phyloP scores from a whole-genome alignment of 2,797 vertebrate species.

The Oophaga sylvatica region DNA sequence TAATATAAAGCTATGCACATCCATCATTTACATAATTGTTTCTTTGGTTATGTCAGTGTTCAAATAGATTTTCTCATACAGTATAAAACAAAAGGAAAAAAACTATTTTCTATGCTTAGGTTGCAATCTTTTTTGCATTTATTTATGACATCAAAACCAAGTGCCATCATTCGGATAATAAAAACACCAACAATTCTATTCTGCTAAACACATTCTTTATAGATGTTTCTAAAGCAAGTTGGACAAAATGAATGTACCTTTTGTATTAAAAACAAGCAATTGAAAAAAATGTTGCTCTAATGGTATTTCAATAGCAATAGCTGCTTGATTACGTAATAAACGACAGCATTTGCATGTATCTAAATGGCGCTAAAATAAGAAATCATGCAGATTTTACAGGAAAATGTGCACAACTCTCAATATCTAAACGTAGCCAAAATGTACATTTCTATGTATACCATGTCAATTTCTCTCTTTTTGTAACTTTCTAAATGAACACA shows the following conservation, averaged over 20 bases:
- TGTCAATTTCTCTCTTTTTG: conserved; percentile 23
- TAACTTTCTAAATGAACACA: conserved; percentile 38
- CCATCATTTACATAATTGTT: background rate
- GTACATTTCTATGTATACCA: background rate
- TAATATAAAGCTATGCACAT: background rate
- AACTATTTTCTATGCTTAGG: background rate
- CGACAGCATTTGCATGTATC: background rate
- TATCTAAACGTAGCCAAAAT: background rate
- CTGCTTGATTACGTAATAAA: conserved; percentile 31
- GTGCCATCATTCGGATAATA: background rate
- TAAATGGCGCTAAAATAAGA: conserved; percentile 50
- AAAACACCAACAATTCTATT: background rate
- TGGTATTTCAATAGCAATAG: conserved; percentile 48
- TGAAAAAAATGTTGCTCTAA: conserved; percentile 27
- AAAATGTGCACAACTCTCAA: conserved; percentile 31
- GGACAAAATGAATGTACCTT: conserved; percentile 24
- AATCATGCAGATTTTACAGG: background rate
- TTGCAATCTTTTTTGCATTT: background rate
- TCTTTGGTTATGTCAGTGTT: background rate
- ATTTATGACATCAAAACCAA: background rate
- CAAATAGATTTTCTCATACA: background rate
- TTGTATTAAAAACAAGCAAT: conserved; percentile 36
- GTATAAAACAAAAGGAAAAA: background rate
- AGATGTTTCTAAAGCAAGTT: conserved; percentile 17
- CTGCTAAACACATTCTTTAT: background rate